Conservation (phyloP, 2,888 invertebrate species). For the Polydesmus complanatus region DNA sequence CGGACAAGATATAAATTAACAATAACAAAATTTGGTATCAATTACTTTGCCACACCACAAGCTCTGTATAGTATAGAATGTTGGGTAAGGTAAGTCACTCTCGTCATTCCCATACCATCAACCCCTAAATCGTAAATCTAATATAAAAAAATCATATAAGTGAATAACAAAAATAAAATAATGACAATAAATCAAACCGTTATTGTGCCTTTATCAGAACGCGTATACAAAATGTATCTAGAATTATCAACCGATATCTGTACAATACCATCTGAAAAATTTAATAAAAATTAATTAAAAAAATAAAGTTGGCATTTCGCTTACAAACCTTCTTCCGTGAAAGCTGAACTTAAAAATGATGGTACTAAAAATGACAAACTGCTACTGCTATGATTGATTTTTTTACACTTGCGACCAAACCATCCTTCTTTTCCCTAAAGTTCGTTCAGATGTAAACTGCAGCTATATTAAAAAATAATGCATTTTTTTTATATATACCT, state of each 20-base stretch:
- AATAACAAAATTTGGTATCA: slow-evolving; percentile 20
- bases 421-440: slow-evolving; percentile 49
- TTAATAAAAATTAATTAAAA: no score
- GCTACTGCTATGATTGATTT: slow-evolving; percentile 84
- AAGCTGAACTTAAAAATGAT: slow-evolving; percentile 63
- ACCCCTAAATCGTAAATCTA: slow-evolving; percentile 76
- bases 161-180: background rate
- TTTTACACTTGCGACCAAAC: slow-evolving; percentile 90
- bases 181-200: slow-evolving; percentile 37
- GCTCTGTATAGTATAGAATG: slow-evolving; percentile 51
- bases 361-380: slow-evolving; percentile 76
- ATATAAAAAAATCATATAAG: background rate
- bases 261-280: slow-evolving; percentile 55
- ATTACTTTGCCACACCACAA: slow-evolving; percentile 66
- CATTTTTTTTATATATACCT: slow-evolving; percentile 37
- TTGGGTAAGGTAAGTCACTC: slow-evolving; percentile 59
- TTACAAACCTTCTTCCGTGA: slow-evolving; percentile 63
- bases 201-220: slow-evolving; percentile 69
- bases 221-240: slow-evolving; percentile 72
- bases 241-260: slow-evolving; percentile 77
- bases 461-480: background rate
- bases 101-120: slow-evolving; percentile 55
- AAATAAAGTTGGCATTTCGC: no score
- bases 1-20: no score
- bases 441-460: background rate